These are phyloP conservation scores for Octopus bimaculoides DNA, from an alignment of 1,140 invertebrate species.

Conservation along the genomic window DNA sequence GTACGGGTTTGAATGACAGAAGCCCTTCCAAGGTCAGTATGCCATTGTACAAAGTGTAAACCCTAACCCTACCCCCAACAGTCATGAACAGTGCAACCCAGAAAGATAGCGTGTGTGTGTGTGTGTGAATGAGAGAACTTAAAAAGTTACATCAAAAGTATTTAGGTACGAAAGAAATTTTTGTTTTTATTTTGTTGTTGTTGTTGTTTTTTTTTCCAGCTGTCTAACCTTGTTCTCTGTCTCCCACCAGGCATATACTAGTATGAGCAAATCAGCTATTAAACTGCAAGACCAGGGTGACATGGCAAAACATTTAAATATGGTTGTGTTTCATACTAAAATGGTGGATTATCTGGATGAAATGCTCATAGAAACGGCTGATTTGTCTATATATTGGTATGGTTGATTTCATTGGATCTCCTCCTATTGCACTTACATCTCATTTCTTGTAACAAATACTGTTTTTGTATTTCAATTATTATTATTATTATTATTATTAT, in stretches of 20 bases:
- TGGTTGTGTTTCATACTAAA: conserved; percentile 94
- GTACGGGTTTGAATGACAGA: no score
- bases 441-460: no score
- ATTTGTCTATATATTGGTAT: conserved; percentile 91
- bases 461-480: no score
- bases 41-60: no score
- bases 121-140: no score
- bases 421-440: no score
- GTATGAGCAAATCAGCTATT: conserved; percentile 78
- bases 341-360: conserved; percentile 99
- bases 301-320: conserved; percentile 88
- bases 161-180: not conserved
- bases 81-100: no score
- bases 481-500: no score
- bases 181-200: not conserved
- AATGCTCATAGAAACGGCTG: conserved; percentile 92
- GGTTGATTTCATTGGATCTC: conserved; percentile 1
- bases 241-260: conserved; percentile 75
- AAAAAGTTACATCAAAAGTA: not conserved
- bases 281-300: conserved; percentile 82
- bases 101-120: no score
- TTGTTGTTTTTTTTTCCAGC: not conserved
- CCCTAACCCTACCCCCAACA: no score
- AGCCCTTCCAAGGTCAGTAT: no score
- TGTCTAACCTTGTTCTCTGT: no score